Evolutionary conservation across 2,888 invertebrate species (phyloP), one percentile per base, ranked within the genome.

Genomic region (Eupithecia vulgata): DNA sequence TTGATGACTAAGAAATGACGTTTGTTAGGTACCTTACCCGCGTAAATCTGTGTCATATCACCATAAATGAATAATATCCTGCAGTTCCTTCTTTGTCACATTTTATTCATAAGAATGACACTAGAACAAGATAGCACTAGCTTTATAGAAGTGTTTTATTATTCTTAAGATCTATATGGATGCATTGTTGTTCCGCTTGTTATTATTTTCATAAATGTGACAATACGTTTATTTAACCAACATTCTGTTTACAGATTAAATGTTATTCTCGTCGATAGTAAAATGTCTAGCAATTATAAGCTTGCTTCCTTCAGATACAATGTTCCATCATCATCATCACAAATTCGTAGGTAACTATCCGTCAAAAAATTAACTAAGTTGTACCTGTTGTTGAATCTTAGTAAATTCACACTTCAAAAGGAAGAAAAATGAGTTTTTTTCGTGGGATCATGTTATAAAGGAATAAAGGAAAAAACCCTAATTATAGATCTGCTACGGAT

Each of bases 1-100:
- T 35, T 45, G 52, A n/a, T 75, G 75, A 75, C 72, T 75, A 72
- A 72, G 35, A 59, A 8, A 67, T 72, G 69, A 72, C 72, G 70
- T 70, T 69, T 69, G 37, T 61, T 72, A 15, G 40, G 40, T 13
- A 52, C 21, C n/a, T 65, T 35, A 64, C 64, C 5, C 5, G 21
- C 21, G 12, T 35, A 64, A 21, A 64, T 3, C 10, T 40, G 13
- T 25, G 40, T 65, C 37, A 65, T 57, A 57, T 57, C 21, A 5
- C 0, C 52, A 57, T 62, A 25, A 62, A 40, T 73, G 67, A 71
- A 65, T 71, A 67, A 70, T 61, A 45, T 68, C 40, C 40, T 62
- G 52, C 10, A 35, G n/a, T 64, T 62, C 35, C 5, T 15, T n/a
- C 8, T 30, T n/a, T 37, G 10, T 13, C 37, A 62, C 15, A 17